phyloP scores from a whole-genome alignment of 1,140 invertebrate genomes.

The Polypedilum pembai region DNA sequence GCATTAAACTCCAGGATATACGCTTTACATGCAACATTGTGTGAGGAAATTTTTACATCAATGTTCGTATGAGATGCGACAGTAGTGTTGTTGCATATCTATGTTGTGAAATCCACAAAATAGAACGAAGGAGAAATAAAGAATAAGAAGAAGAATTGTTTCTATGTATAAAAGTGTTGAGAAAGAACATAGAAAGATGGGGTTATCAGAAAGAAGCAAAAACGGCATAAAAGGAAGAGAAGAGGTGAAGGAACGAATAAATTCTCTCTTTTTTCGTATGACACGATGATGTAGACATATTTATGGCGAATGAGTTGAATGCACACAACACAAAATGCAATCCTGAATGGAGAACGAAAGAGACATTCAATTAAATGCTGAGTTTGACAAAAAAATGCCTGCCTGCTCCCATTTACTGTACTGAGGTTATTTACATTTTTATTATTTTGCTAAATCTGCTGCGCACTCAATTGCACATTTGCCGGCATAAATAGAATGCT shows the following conservation, averaged over 20 bases:
- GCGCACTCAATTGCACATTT: neutral
- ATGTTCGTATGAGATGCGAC: too few species aligned
- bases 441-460: neutral
- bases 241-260: neutral
- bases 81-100: neutral
- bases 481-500: neutral
- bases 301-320: slow-evolving; percentile 3
- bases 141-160: neutral
- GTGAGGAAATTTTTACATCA: neutral
- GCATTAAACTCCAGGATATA: neutral
- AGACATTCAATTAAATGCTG: neutral
- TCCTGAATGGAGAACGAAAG: neutral
- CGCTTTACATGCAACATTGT: slow-evolving; percentile 2
- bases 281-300: neutral
- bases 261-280: neutral
- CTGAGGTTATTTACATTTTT: slow-evolving; percentile 1
- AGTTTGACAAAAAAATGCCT: neutral
- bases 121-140: neutral
- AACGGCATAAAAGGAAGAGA: neutral
- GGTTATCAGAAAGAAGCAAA: too few species aligned
- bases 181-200: neutral
- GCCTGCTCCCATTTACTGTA: neutral
- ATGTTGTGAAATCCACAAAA: slow-evolving; percentile 1
- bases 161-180: neutral
- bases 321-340: neutral